Percentiles rank a stretch among this genome's conserved stretches.
phyloP scores from a whole-genome alignment of 2,888 invertebrate species.

The Nomada ruficornis region DNA sequence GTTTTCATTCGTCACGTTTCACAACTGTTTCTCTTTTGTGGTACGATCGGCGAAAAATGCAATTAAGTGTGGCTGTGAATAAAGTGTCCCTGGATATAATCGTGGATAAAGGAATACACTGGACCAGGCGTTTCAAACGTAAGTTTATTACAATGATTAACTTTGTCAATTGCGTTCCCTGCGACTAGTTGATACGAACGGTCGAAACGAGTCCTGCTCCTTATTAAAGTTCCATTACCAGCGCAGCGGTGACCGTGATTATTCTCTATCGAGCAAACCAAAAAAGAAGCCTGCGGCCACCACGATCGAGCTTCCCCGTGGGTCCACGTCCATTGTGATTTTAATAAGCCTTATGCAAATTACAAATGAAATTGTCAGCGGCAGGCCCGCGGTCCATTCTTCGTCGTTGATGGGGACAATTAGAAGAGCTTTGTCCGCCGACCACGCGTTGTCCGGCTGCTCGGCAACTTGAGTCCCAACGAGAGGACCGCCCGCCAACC shows the following conservation, averaged over 20 bases:
- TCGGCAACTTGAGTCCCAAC: conserved; percentile 76
- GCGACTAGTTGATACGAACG: background rate
- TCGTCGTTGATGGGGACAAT: conserved; percentile 81
- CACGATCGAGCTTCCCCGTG: conserved; percentile 61
- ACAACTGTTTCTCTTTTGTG: background rate
- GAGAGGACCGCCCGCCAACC: conserved; percentile 80
- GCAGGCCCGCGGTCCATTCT: conserved; percentile 77
- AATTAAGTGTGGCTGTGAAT: conserved; percentile 37
- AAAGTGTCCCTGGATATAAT: conserved; percentile 41
- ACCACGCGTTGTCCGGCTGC: conserved; percentile 77
- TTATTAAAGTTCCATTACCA: conserved; percentile 56
- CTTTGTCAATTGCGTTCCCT: background rate
- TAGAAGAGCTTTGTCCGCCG: conserved; percentile 80
- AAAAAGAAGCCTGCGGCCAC: conserved; percentile 57
- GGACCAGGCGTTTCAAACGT: conserved; percentile 17
- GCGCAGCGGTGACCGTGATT: conserved; percentile 55
- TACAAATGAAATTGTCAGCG: conserved; percentile 81
- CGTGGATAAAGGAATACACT: conserved; percentile 32
- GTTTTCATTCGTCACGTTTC: background rate
- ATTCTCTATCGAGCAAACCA: conserved; percentile 49
- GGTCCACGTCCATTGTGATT: conserved; percentile 74
- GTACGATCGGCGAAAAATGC: background rate
- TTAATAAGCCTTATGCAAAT: conserved; percentile 80
- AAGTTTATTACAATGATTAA: conserved; percentile 25
- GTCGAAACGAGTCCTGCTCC: conserved; percentile 17